Conservation (phyloP, 1,140 invertebrate genomes). For the Bombus confusus region DNA sequence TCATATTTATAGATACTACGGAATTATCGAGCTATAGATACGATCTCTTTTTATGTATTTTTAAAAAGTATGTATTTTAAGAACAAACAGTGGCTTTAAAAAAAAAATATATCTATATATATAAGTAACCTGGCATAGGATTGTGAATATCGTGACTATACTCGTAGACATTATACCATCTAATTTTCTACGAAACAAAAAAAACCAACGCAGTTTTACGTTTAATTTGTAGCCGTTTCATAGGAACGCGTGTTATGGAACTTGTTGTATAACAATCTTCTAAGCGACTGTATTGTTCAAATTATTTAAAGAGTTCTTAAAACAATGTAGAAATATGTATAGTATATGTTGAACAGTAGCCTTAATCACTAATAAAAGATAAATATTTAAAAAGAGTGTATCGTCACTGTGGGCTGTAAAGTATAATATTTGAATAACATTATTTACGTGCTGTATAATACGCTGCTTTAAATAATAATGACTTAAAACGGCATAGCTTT, state of each 20-base stretch:
- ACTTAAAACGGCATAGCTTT: constrained; percentile 11
- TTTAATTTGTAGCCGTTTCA: background rate
- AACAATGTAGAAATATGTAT: no score
- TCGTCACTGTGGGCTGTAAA: no score
- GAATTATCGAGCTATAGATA: background rate
- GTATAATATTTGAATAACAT: background rate
- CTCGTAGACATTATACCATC: background rate
- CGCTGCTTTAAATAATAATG: constrained; percentile 5
- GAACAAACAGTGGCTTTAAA: background rate
- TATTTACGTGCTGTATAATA: background rate
- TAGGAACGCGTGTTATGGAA: no score
- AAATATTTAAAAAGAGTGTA: background rate
- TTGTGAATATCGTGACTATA: no score
- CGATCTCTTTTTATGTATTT: background rate
- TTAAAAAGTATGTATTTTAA: background rate
- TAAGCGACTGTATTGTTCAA: no score
- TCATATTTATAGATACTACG: background rate
- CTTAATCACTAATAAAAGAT: background rate
- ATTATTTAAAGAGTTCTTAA: no score
- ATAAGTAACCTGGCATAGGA: background rate
- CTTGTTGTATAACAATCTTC: no score
- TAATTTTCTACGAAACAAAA: background rate
- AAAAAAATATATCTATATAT: no score
- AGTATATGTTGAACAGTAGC: background rate
- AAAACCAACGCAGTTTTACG: background rate